These are phyloP conservation scores for Nyctibius grandis DNA, from an alignment of 2,797 vertebrate genomes.

Conservation along the genomic window DNA sequence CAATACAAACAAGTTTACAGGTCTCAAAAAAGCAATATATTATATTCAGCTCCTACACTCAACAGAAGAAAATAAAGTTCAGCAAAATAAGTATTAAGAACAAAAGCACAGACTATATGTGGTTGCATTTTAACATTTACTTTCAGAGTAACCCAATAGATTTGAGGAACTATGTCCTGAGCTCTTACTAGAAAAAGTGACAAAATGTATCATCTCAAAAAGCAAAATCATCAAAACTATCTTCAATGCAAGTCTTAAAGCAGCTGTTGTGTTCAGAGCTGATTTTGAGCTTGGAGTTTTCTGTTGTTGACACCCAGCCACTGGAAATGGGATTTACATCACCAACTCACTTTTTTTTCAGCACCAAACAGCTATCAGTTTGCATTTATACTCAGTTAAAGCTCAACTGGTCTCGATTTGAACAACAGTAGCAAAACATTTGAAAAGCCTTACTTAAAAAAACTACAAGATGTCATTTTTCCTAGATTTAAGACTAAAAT, in stretches of 20 bases:
- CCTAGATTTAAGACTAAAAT: background rate
- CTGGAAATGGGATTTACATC: background rate
- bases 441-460: background rate
- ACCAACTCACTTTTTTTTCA: background rate
- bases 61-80: background rate
- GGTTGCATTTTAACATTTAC: background rate
- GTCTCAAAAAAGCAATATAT: background rate
- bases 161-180: background rate
- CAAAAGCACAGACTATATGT: background rate
- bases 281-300: background rate
- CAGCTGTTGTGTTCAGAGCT: background rate
- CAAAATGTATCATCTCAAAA: background rate
- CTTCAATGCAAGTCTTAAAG: background rate
- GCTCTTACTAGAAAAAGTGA: fast-evolving
- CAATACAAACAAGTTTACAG: background rate
- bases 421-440: background rate
- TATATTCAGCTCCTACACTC: background rate
- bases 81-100: background rate
- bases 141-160: background rate
- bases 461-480: background rate
- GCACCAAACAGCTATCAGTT: background rate
- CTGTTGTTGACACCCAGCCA: background rate
- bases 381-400: constrained; percentile 1
- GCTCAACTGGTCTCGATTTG: background rate
- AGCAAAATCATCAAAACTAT: background rate